These are phyloP conservation scores for Leptinotarsa peninsularis DNA, from an alignment of 2,888 invertebrate genomes.

Conservation along the genomic window DNA sequence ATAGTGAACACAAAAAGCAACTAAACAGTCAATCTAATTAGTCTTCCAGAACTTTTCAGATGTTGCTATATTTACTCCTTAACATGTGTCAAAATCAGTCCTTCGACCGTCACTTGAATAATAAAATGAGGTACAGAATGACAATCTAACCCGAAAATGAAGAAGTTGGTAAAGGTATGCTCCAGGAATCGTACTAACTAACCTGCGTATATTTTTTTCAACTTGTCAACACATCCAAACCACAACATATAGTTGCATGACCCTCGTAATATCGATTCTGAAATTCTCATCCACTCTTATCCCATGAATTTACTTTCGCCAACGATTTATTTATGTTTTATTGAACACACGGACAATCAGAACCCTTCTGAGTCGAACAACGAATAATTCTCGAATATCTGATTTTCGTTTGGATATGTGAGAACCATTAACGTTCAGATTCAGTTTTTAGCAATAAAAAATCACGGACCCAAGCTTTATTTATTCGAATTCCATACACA, in stretches of 20 bases:
- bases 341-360: neutral
- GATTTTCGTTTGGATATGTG: constrained; percentile 3
- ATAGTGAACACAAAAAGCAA: too few relatives aligned
- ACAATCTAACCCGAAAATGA: too few relatives aligned
- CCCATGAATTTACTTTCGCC: neutral
- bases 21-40: too few relatives aligned
- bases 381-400: constrained; percentile 5
- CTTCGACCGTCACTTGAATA: too few relatives aligned
- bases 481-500: neutral
- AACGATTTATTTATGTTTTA: constrained; percentile 1
- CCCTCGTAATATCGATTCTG: neutral
- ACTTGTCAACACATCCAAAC: too few relatives aligned
- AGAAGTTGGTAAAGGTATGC: too few relatives aligned
- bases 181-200: too few relatives aligned
- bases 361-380: constrained; percentile 5
- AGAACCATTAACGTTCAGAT: neutral
- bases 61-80: too few relatives aligned
- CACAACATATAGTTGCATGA: neutral
- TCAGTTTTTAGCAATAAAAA: neutral
- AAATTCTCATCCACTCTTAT: neutral
- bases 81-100: too few relatives aligned
- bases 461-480: neutral
- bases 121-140: too few relatives aligned
- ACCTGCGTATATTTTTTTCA: too few relatives aligned
- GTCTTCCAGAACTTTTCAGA: too few relatives aligned